Base-by-base conservation (phyloP, 2,797 vertebrate species). In the Cercopithecus diana region DNA sequence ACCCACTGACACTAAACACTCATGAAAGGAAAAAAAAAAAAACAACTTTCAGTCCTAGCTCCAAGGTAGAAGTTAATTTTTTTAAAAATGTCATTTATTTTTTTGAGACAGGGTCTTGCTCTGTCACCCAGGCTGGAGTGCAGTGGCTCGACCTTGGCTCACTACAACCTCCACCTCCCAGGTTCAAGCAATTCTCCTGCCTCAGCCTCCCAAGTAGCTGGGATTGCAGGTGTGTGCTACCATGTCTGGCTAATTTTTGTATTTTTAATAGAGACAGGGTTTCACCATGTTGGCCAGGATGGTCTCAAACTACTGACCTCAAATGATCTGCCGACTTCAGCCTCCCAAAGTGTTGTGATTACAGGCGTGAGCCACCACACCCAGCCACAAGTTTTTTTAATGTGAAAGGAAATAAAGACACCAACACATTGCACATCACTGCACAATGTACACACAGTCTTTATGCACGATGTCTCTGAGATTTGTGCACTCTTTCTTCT, bases 401-500 rank as follows among this genome's bases (percentile, higher is more conserved):
- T 99, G 98, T 30, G 98, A 99, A 99, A 99, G 95, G 98, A 99
- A 99, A 99, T 99, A 99, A 99, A 99, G 99, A 99, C 98, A 99
- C 99, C 98, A 98, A 99, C 99, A 99, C 98, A 99, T 99, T 99
- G 99, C 99, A 99, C 98, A 98, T 98, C 98, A 99, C 96, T 99
- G 97, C 96, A 96, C 97, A 97, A 95, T 7, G 13, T 93, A 36
- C 43, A 45, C 79, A 95, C 57, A 90, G 96, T 91, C 97, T 98
- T 97, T 99, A 99, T 98, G 99, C 98, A 99, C 98, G 1, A 99
- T 99, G 98, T 99, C 97, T 99, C 99, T 96, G 99, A 99, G 98
- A 99, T 99, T 98, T 97, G 99, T 99, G 98, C 99, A 99, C 9
- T 99, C 99, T 99, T 99, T 99, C 99, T 99, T 99, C 97, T 99